Conservation (phyloP, 1,140 invertebrate species). For the Oryzaephilus surinamensis region DNA sequence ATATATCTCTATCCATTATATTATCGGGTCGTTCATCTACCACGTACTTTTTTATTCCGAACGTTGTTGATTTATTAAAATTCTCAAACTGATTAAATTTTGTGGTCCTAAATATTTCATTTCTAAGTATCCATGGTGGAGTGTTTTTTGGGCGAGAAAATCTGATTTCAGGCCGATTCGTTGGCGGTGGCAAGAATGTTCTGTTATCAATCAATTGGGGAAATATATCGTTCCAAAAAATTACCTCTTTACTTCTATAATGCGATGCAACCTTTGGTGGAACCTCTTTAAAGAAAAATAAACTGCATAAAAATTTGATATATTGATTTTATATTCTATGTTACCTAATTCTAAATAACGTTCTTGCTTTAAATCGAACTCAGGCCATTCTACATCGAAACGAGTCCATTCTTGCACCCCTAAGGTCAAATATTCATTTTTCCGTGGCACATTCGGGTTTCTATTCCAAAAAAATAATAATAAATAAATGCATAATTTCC, state of each 20-base stretch:
- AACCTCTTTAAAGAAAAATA: slow-evolving; percentile 35
- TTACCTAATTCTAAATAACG: slow-evolving; percentile 68
- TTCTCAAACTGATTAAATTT: slow-evolving; percentile 9
- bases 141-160: slow-evolving; percentile 6
- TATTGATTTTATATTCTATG: slow-evolving; percentile 14
- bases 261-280: slow-evolving; percentile 50
- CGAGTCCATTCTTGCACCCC: slow-evolving; percentile 50
- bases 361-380: slow-evolving; percentile 59
- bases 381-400: slow-evolving; percentile 67
- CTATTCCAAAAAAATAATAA: no score
- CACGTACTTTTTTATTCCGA: no score
- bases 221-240: slow-evolving; percentile 62
- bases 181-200: slow-evolving; percentile 29
- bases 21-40: no score
- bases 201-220: slow-evolving; percentile 44
- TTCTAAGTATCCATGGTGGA: slow-evolving; percentile 11
- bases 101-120: background rate
- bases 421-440: slow-evolving; percentile 43
- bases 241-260: slow-evolving; percentile 54
- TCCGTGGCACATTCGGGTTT: slow-evolving; percentile 60
- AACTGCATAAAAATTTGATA: background rate
- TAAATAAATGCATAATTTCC: no score
- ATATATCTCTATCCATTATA: slow-evolving; percentile 2
- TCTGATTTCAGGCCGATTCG: background rate
- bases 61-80: slow-evolving; percentile 17